Conservation (phyloP, 35 echinoderm and acorn worm species). For the Ophioderma brevispina region DNA sequence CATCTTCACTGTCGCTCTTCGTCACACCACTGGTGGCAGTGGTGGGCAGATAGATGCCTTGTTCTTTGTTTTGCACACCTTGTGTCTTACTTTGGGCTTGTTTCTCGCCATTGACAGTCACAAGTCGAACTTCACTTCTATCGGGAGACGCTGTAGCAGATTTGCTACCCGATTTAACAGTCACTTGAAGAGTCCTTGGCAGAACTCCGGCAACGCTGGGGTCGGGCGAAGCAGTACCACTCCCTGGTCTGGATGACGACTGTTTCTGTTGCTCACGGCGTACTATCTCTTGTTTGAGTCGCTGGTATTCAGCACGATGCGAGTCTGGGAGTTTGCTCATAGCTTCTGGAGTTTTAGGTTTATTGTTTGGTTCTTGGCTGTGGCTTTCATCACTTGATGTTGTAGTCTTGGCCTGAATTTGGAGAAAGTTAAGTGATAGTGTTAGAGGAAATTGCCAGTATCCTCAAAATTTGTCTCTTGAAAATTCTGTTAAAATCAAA, state of each 20-base stretch:
- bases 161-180: neutral
- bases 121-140: neutral
- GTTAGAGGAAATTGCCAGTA: no score
- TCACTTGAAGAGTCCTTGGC: neutral
- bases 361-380: neutral
- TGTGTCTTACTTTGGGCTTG: no score
- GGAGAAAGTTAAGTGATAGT: neutral
- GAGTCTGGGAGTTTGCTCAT: constrained; percentile 56
- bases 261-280: constrained; percentile 56
- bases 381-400: neutral
- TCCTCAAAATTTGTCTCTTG: no score
- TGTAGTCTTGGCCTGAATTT: neutral
- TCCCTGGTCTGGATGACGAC: neutral
- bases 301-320: constrained; percentile 70
- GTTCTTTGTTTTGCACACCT: no score
- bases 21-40: neutral
- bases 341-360: constrained; percentile 71
- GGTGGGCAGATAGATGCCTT: no score
- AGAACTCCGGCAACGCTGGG: no score
- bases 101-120: no score
- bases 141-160: neutral
- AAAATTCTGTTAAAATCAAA: no score
- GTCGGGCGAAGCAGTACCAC: neutral
- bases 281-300: constrained; percentile 79
- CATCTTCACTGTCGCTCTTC: neutral